A percentile compares a stretch with the other conserved stretches of the same genome.
Conservation (phyloP, 2,797 vertebrate genomes). For the Momotus momota region DNA sequence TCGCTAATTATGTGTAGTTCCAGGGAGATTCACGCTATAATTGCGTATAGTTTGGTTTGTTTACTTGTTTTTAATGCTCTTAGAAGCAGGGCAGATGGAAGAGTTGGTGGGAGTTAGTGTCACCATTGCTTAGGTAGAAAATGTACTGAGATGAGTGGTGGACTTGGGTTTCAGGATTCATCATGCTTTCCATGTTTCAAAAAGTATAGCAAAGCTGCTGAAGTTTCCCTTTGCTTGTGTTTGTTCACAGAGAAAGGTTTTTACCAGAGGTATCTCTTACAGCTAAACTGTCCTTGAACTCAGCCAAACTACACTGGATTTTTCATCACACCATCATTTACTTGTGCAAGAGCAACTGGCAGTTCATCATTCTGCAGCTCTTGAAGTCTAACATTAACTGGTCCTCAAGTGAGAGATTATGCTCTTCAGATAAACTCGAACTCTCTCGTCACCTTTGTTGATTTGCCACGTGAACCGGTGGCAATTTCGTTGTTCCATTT, state of each 20-base stretch:
- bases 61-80: neutral
- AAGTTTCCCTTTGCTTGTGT: neutral
- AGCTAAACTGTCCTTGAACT: neutral
- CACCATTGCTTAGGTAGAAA: neutral
- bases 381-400: neutral
- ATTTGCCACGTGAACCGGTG: neutral
- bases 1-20: neutral
- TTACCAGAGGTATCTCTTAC: neutral
- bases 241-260: neutral
- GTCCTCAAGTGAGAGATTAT: neutral
- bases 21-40: neutral
- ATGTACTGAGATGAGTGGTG: neutral
- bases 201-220: neutral
- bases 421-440: neutral
- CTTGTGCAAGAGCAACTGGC: neutral
- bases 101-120: neutral
- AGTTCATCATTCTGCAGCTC: neutral
- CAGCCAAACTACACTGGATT: neutral
- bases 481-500: neutral
- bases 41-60: slow-evolving; percentile 21
- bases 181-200: neutral
- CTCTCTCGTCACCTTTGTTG: neutral
- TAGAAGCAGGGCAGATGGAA: neutral
- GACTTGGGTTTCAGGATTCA: neutral
- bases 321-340: neutral